phyloP scores from a whole-genome alignment of 2,113 vertebrate species.

The Engystomops pustulosus region DNA sequence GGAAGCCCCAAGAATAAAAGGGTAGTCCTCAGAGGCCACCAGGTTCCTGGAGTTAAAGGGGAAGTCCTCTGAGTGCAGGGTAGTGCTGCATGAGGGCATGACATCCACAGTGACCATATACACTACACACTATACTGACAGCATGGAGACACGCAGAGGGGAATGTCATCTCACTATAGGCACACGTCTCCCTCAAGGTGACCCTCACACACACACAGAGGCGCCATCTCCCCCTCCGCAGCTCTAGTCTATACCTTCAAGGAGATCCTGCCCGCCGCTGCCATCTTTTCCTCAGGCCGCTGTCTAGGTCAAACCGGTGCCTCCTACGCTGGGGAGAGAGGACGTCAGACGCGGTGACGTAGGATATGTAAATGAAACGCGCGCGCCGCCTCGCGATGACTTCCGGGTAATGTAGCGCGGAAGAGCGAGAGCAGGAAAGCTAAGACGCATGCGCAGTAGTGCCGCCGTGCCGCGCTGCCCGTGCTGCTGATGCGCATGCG shows the following conservation, averaged over 20 bases:
- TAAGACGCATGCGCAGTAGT: neutral
- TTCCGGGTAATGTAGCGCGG: constrained; percentile 1
- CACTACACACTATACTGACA: no score
- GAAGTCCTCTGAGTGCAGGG: no score
- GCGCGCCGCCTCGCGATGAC: neutral
- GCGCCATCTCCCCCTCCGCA: neutral
- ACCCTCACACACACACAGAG: neutral
- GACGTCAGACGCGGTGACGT: constrained; percentile 9
- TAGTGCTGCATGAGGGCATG: no score
- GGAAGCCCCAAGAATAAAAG: no score
- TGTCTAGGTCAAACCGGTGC: constrained; percentile 56
- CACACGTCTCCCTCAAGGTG: neutral
- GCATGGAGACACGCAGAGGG: no score
- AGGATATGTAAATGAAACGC: neutral
- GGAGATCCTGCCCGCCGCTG: constrained; percentile 41
- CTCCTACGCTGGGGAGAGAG: neutral
- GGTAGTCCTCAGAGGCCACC: no score
- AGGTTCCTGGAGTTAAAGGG: no score
- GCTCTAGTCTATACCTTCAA: constrained; percentile 32
- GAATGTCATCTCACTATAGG: neutral
- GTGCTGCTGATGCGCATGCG: neutral
- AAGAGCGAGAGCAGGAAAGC: neutral
- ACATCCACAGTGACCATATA: no score
- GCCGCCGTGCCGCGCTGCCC: neutral
- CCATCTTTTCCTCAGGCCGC: constrained; percentile 57